Base-by-base conservation (phyloP, 2,797 vertebrate species). In the Prionace glauca region DNA sequence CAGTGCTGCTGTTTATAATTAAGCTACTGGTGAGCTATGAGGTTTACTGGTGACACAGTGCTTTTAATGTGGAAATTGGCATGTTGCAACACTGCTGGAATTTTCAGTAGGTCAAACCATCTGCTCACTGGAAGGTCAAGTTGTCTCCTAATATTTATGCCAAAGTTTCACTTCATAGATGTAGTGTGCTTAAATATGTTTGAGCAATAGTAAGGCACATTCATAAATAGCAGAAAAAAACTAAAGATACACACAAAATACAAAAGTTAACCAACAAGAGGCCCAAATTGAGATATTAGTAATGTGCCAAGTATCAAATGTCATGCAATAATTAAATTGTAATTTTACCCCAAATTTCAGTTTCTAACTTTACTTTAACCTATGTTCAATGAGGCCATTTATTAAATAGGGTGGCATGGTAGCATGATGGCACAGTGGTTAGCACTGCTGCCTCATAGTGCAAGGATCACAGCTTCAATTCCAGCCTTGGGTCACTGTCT, bases 81-180 rank as follows among this genome's bases (percentile, higher is more conserved):
- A 90, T 62, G 87, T 90, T 65, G 32, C 62, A 91, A 91, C 88
- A 90, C 56, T 90, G 87, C 29, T 90, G 88, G 60, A 65, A n/a
- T 65, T 56, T 91, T 91, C 88, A 91, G 56, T n/a, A 62, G 88
- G 60, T 60, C 56, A 91, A 91, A 91, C 88, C 88, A 65, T 16
- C 88, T 91, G 88, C 26, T 91, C 32, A 65, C 88, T 91, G 88
- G 88, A 91, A 91, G 88, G 88, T 32, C 88, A 91, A 91, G 16
- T 91, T 91, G 60, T 91, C 88, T 91, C 32, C 88, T 65, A 65
- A n/a, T 65, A 91, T 91, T 91, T 65, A 62, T 62, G 56, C 88
- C 50, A 65, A 91, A 91, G 88, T 91, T 91, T 91, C 62, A 62
- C 62, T 91, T 65, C 60, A 32, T 65, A 29, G 88, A 65, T 8